Conservation (phyloP, 2,113 vertebrate genomes). For the Pseudorasbora parva region DNA sequence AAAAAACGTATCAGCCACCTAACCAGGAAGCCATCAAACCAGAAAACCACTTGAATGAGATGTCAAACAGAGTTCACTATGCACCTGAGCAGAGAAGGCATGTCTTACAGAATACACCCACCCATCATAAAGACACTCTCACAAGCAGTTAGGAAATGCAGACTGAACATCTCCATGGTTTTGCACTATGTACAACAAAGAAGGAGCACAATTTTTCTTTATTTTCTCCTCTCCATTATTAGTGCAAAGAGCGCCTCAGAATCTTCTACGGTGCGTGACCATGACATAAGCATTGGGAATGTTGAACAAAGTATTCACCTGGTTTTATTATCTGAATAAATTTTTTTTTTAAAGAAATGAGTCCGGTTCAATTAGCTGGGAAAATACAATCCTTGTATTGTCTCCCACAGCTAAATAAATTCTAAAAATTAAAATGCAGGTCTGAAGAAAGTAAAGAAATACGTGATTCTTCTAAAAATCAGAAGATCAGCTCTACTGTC, state of each 20-base stretch:
- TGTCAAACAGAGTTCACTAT: background rate
- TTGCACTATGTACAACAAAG: background rate
- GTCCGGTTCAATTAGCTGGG: background rate
- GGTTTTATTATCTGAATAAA: background rate
- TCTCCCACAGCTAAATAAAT: background rate
- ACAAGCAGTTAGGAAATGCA: background rate
- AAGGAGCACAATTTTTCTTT: conserved; percentile 12
- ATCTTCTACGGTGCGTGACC: background rate
- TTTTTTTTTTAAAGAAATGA: background rate
- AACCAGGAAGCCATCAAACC: background rate
- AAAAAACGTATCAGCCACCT: background rate
- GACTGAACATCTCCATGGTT: background rate
- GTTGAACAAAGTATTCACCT: background rate
- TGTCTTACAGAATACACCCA: background rate
- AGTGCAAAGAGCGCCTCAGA: conserved; percentile 7
- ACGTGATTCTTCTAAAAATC: conserved; percentile 3
- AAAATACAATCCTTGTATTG: background rate
- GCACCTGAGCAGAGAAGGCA: conserved; percentile 41
- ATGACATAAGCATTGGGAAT: background rate
- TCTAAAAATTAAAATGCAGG: conserved; percentile 20
- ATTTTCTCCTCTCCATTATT: conserved; percentile 1
- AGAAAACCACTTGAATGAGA: background rate
- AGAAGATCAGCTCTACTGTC: background rate
- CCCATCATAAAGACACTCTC: background rate
- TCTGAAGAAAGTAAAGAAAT: background rate